Percentiles rank a stretch among this genome's conserved stretches.
Conservation (phyloP, 1,140 invertebrate genomes). For the Atta colombica region DNA sequence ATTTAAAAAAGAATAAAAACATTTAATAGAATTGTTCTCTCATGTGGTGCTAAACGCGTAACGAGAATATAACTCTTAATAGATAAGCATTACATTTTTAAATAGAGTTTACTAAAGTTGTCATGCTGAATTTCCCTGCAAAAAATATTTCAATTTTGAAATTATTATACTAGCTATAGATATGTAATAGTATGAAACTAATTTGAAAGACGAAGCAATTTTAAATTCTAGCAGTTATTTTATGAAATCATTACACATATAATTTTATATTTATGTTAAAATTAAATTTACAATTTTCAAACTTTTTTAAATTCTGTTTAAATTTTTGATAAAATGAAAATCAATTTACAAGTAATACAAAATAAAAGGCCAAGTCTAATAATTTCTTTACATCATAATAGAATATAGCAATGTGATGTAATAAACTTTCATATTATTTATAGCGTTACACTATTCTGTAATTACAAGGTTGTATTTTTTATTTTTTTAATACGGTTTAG, state of each 20-base stretch:
- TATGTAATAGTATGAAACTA: not conserved
- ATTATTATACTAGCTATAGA: not conserved
- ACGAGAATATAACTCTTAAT: slow-evolving; percentile 37
- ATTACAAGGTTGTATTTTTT: slow-evolving; percentile 39
- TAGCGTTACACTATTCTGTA: slow-evolving; percentile 13
- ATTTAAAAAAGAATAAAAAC: not conserved
- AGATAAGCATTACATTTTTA: slow-evolving; percentile 49
- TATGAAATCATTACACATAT: not conserved
- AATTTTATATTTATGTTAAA: not conserved
- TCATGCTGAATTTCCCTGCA: slow-evolving; percentile 40
- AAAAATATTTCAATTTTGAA: slow-evolving; percentile 15
- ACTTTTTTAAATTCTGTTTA: not conserved
- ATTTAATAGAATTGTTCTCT: slow-evolving; percentile 16
- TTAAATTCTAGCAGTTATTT: not conserved
- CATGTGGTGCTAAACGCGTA: not conserved
- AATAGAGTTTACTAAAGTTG: slow-evolving; percentile 62
- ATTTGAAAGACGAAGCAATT: not conserved
- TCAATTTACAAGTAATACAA: not conserved
- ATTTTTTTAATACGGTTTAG: not conserved
- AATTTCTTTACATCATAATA: slow-evolving; percentile 27
- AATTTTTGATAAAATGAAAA: slow-evolving; percentile 14
- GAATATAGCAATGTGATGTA: slow-evolving; percentile 18
- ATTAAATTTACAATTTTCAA: not conserved
- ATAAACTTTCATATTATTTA: slow-evolving; percentile 27
- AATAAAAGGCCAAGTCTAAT: slow-evolving; percentile 18